Evolutionary conservation across 2,113 vertebrate species (phyloP).

Genomic region (Microtus pennsylvanicus): DNA sequence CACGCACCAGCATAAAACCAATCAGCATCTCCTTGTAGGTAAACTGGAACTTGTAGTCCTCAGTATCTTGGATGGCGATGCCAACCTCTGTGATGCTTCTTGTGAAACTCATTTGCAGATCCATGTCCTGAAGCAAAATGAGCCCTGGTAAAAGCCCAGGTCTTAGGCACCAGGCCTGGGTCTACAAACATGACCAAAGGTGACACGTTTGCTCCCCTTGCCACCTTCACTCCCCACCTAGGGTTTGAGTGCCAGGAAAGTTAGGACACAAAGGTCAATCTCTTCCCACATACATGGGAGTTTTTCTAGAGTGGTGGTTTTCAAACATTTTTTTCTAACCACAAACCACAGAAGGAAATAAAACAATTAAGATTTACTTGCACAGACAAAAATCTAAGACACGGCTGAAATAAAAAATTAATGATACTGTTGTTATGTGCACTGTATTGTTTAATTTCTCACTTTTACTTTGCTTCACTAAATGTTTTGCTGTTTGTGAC

Average conservation of each 20-base stretch:
- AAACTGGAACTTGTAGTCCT: slow-evolving; percentile 65
- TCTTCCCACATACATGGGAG: background rate
- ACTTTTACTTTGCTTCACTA: slow-evolving; percentile 3
- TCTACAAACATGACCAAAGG: background rate
- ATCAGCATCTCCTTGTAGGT: slow-evolving; percentile 74
- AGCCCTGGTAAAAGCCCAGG: background rate
- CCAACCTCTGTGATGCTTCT: slow-evolving; percentile 76
- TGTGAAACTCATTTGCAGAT: slow-evolving; percentile 79
- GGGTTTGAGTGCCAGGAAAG: background rate
- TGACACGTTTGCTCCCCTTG: background rate
- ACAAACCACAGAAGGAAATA: background rate
- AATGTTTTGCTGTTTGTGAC: background rate
- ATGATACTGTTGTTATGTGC: background rate
- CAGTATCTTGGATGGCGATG: slow-evolving; percentile 73
- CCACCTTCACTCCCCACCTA: background rate
- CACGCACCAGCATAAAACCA: slow-evolving; percentile 75
- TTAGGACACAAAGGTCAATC: background rate
- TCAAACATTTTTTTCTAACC: background rate
- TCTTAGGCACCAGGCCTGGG: background rate
- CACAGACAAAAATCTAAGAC: background rate
- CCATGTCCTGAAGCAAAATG: slow-evolving; percentile 76
- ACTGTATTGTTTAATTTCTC: background rate
- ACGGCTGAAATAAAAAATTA: background rate
- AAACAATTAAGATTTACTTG: background rate
- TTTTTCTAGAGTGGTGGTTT: background rate